Evolutionary conservation across 2,888 invertebrate species (phyloP).

Genomic region (Adelognathus sp.): DNA sequence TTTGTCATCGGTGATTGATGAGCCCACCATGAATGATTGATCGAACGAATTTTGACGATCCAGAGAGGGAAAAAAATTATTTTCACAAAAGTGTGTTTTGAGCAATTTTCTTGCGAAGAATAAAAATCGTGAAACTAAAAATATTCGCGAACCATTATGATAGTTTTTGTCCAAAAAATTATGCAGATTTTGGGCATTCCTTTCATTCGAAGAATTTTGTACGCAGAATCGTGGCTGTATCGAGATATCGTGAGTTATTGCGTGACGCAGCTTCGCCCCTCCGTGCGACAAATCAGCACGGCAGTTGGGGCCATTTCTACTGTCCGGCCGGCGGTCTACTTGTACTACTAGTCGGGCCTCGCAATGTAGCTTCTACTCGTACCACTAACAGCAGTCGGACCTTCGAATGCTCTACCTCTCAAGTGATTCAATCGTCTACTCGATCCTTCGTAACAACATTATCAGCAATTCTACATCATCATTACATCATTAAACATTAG

Average conservation of each 20-base stretch:
- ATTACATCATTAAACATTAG: constrained; percentile 1
- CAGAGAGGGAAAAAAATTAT: too few species aligned
- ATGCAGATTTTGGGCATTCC: background rate
- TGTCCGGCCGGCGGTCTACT: constrained; percentile 17
- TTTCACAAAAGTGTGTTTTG: too few species aligned
- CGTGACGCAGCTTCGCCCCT: background rate
- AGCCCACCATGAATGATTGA: constrained; percentile 6
- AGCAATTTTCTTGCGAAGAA: too few species aligned
- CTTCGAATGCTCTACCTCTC: background rate
- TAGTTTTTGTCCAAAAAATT: background rate
- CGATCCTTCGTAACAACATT: background rate
- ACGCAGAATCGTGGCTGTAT: background rate
- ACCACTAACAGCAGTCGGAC: background rate
- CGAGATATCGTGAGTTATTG: background rate
- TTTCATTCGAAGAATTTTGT: background rate
- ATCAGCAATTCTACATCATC: constrained; percentile 9
- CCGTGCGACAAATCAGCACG: background rate
- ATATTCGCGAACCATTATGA: background rate
- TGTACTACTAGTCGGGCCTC: constrained; percentile 10
- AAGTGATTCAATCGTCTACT: constrained; percentile 19
- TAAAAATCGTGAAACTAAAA: background rate
- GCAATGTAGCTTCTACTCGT: constrained; percentile 10
- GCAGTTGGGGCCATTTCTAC: constrained; percentile 13
- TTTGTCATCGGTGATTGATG: background rate
- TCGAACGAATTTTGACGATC: background rate